These are phyloP conservation scores for Lepidothrix coronata DNA, from an alignment of 2,113 vertebrate species.

Conservation along the genomic window DNA sequence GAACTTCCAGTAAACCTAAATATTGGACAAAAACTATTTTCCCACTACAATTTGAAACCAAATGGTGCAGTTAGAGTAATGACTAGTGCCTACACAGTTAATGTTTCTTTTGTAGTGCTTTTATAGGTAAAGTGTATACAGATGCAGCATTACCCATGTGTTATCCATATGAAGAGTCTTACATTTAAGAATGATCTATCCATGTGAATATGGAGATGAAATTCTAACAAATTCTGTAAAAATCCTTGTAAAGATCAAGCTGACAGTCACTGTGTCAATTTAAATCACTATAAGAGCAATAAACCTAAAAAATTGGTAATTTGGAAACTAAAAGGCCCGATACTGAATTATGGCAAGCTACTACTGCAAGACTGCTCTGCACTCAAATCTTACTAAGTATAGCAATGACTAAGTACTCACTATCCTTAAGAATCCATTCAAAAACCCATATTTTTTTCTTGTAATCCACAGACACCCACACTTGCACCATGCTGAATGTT, in stretches of 20 bases:
- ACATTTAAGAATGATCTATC: not conserved
- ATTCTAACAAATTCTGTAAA: not conserved
- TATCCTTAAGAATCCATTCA: not conserved
- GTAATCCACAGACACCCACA: not conserved
- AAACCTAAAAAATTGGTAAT: not conserved
- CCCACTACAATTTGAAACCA: not conserved
- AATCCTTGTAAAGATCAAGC: not conserved
- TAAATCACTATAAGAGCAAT: not conserved
- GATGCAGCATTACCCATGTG: not conserved
- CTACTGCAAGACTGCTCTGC: not conserved
- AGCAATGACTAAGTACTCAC: not conserved
- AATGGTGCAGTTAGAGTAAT: not conserved
- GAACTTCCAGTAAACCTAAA: not conserved
- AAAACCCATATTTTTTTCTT: not conserved
- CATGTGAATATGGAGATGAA: not conserved
- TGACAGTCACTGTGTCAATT: not conserved
- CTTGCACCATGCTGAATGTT: not conserved
- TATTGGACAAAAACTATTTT: not conserved
- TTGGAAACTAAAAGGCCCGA: not conserved
- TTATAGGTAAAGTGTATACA: not conserved
- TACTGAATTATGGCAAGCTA: not conserved
- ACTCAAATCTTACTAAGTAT: not conserved
- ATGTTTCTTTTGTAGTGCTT: not conserved
- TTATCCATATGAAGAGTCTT: not conserved
- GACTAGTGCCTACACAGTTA: not conserved